These are phyloP conservation scores for Pseudochromis fuscus DNA, from an alignment of 2,797 vertebrate species.

Conservation along the genomic window DNA sequence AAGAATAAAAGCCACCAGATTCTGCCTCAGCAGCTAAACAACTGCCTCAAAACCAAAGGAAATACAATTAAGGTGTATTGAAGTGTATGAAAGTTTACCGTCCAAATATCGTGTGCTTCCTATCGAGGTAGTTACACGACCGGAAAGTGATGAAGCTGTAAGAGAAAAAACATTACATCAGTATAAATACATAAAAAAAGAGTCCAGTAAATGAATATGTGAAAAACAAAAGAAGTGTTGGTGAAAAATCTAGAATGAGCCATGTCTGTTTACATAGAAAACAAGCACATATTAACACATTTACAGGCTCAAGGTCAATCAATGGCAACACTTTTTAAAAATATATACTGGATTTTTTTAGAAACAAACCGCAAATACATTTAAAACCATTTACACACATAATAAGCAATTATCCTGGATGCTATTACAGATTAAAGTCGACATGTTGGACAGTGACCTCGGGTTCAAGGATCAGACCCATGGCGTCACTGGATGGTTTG, in stretches of 20 bases:
- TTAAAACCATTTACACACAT: background rate
- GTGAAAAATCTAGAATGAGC: background rate
- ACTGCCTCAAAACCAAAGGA: background rate
- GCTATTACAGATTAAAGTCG: too few relatives aligned
- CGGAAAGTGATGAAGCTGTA: constrained; percentile 97
- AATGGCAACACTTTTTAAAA: too few relatives aligned
- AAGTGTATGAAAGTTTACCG: constrained; percentile 80
- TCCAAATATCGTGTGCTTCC: constrained; percentile 96
- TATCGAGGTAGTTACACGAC: constrained; percentile 95
- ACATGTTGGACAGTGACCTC: too few relatives aligned
- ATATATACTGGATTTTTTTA: too few relatives aligned
- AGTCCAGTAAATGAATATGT: background rate
- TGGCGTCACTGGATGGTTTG: too few relatives aligned
- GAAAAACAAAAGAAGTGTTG: background rate
- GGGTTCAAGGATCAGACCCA: too few relatives aligned
- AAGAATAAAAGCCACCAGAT: background rate
- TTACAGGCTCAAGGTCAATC: too few relatives aligned
- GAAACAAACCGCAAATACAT: too few relatives aligned
- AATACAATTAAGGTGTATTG: background rate
- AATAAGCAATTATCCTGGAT: too few relatives aligned
- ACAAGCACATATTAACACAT: too few relatives aligned
- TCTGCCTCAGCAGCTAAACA: background rate
- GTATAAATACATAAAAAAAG: accelerated
- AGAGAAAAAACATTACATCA: background rate
- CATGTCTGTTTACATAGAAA: background rate